Conservation (phyloP, 2,888 invertebrate genomes). For the Xestia ashworthii region DNA sequence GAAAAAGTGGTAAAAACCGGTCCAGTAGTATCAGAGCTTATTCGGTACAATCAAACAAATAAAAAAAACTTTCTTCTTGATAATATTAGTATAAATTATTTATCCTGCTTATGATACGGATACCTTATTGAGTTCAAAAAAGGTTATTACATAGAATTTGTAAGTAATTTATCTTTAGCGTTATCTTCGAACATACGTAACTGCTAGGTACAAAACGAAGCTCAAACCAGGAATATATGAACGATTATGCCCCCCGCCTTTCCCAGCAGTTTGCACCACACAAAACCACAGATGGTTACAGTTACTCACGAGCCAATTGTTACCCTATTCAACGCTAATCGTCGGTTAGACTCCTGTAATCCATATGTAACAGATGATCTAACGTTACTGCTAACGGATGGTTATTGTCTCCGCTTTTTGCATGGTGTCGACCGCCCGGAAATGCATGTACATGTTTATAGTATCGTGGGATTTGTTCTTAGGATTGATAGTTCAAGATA, state of each 20-base stretch:
- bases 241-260: neutral
- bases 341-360: constrained; percentile 64
- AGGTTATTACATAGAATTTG: neutral
- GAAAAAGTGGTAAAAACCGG: no score
- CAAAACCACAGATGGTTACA: constrained; percentile 39
- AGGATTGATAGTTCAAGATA: neutral
- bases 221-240: no score
- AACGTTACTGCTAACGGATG: constrained; percentile 65
- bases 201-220: neutral
- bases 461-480: neutral
- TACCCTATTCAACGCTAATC: constrained; percentile 65
- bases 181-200: neutral
- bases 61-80: no score
- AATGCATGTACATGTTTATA: constrained; percentile 5
- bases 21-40: no score
- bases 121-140: neutral
- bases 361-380: constrained; percentile 69
- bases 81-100: neutral
- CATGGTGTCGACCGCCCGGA: constrained; percentile 40
- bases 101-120: neutral
- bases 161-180: neutral
- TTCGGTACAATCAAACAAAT: no score
- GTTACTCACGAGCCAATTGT: constrained; percentile 63
- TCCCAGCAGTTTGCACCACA: constrained; percentile 19
- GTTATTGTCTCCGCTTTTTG: constrained; percentile 60